Base-by-base conservation (phyloP, 1,140 invertebrate species). In the Diorhabda sublineata region DNA sequence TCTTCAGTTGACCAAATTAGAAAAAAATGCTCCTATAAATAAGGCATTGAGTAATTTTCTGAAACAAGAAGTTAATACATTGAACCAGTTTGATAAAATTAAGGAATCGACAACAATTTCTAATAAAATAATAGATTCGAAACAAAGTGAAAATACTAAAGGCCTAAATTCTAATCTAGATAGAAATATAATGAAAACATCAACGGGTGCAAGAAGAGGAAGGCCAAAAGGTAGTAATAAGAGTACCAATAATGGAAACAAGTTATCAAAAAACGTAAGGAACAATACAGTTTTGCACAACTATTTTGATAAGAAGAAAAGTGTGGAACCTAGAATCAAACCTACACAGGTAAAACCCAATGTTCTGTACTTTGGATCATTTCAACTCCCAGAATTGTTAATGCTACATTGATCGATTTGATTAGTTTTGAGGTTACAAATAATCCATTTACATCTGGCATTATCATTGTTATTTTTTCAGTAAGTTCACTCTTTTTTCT, bases 1-100 rank as follows among this genome's bases (percentile, higher is more conserved):
- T 61, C 92, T 93, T 74, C 91, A 93, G 76, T 82, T 93, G 4
- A 87, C 87, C 0, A 89, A 88, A 81, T 80, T 92, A 71, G 90
- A 91, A 79, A 85, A 85, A 61, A 71, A 69, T n/a, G 63, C 61
- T 0, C 62, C 69, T 2, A 66, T 70, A 2, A 75, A 75, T 70
- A 76, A 69, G 26, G 71, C 64, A 6, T 61, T 76, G 45, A 75
- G 67, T 26, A 77, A 72, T 58, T 74, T 74, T 73, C 68, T 76
- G 43, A 74, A 74, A 45, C 58, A 43, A 26, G 2, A 52, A 41
- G 26, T 26, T 26, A 26, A 26, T 26, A 26, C 26, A 26, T 26
- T 26, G 26, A 52, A 52, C 47, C 47, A 52, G n/a, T 26, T 26
- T 26, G n/a, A 52, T 52, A 52, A 52, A 52, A n/a, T 52, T 8